Evolutionary conservation across 2,113 vertebrate genomes (phyloP).

Genomic region (Rhinolophus ferrumequinum): DNA sequence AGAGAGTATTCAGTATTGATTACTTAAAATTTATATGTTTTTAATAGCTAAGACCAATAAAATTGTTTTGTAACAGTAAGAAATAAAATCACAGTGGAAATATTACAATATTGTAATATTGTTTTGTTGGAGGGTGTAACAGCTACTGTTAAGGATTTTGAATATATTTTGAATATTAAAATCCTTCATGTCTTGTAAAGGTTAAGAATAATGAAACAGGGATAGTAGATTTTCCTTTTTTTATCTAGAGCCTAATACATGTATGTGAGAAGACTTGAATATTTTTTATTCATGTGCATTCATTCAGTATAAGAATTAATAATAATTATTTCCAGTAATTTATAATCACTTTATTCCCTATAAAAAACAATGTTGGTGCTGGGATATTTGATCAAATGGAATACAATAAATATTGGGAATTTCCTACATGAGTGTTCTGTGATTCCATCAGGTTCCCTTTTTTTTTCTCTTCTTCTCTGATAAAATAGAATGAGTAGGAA

Average conservation of each 20-base stretch:
- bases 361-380: not conserved
- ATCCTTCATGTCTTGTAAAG: not conserved
- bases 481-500: not conserved
- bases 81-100: not conserved
- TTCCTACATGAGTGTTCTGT: not conserved
- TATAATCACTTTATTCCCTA: not conserved
- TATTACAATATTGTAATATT: not conserved
- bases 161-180: not conserved
- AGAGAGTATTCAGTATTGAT: not conserved
- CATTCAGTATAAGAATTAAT: not conserved
- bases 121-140: not conserved
- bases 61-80: not conserved
- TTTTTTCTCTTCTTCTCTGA: not conserved
- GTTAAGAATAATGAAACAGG: not conserved
- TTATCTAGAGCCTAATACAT: not conserved
- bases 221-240: not conserved
- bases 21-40: not conserved
- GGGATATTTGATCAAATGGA: not conserved
- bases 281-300: not conserved
- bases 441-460: not conserved
- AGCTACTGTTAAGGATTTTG: not conserved
- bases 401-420: not conserved
- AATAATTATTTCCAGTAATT: not conserved
- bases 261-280: not conserved
- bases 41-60: not conserved